phyloP scores from a whole-genome alignment of 2,888 invertebrate species.

The Tolmerus cingulatus region DNA sequence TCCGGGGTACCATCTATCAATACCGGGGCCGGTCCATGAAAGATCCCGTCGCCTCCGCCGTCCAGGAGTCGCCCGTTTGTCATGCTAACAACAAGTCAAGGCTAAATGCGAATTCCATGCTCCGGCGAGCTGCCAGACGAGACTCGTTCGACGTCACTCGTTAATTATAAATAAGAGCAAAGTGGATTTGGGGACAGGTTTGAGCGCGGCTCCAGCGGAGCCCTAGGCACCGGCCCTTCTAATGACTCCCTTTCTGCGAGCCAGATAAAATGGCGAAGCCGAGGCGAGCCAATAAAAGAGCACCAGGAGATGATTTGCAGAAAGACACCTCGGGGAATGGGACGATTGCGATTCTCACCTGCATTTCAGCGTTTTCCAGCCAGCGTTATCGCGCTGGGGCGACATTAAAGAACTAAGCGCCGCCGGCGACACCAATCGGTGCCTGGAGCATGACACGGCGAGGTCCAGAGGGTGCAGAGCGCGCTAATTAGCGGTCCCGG shows the following conservation, averaged over 20 bases:
- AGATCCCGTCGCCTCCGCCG: not conserved
- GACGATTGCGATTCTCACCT: constrained; percentile 35
- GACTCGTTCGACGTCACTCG: not conserved
- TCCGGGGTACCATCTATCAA: not conserved
- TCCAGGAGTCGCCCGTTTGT: not conserved
- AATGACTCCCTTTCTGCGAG: constrained; percentile 3
- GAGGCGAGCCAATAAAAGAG: not conserved
- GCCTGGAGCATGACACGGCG: constrained; percentile 10
- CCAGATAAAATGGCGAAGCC: constrained; percentile 29
- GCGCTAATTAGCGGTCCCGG: constrained; percentile 30
- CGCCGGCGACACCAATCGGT: constrained; percentile 42
- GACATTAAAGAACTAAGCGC: constrained; percentile 42
- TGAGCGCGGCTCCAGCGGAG: not conserved
- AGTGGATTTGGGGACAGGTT: not conserved
- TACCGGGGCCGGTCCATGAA: not conserved
- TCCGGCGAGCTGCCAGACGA: not conserved
- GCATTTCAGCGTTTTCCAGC: not conserved
- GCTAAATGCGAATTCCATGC: not conserved
- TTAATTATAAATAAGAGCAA: not conserved
- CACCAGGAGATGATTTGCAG: not conserved
- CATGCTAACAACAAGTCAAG: not conserved
- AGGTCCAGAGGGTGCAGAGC: not conserved
- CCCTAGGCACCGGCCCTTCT: not conserved
- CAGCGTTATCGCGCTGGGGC: not conserved
- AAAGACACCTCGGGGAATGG: not conserved